Percentiles rank a stretch among this genome's conserved stretches.
phyloP scores from a whole-genome alignment of 2,113 vertebrate species.

The Poicephalus gulielmi region DNA sequence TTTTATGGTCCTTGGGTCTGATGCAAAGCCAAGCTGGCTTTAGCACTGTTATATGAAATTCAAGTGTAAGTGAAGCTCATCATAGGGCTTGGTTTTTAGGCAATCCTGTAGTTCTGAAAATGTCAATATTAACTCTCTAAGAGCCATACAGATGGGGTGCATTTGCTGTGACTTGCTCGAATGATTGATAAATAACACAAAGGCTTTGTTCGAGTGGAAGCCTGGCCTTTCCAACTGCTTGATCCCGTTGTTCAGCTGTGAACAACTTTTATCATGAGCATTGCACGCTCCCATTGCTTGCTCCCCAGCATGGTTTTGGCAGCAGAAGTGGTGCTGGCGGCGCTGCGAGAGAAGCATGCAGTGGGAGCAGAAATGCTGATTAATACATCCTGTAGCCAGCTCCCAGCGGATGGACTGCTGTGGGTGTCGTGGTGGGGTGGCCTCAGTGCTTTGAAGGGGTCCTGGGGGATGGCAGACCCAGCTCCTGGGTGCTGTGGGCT shows the following conservation, averaged over 20 bases:
- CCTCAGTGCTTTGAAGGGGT: background rate
- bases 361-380: background rate
- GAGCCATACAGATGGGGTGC: fast-evolving
- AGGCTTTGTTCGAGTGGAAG: background rate
- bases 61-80: background rate
- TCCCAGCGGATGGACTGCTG: background rate
- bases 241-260: background rate
- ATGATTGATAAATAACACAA: fast-evolving
- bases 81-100: background rate
- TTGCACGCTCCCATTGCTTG: fast-evolving
- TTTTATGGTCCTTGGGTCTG: background rate
- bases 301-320: background rate
- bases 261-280: background rate
- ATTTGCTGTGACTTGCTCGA: background rate
- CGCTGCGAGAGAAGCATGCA: fast-evolving
- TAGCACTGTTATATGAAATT: fast-evolving
- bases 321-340: fast-evolving
- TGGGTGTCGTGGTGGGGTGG: background rate
- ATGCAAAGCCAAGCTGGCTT: background rate
- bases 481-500: fast-evolving
- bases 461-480: background rate
- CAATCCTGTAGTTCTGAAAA: background rate
- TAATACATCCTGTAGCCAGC: background rate
- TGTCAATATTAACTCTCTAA: fast-evolving
- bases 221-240: background rate